These are phyloP conservation scores for Drosophila elegans DNA, from an alignment of 1,140 invertebrate genomes.

Conservation along the genomic window DNA sequence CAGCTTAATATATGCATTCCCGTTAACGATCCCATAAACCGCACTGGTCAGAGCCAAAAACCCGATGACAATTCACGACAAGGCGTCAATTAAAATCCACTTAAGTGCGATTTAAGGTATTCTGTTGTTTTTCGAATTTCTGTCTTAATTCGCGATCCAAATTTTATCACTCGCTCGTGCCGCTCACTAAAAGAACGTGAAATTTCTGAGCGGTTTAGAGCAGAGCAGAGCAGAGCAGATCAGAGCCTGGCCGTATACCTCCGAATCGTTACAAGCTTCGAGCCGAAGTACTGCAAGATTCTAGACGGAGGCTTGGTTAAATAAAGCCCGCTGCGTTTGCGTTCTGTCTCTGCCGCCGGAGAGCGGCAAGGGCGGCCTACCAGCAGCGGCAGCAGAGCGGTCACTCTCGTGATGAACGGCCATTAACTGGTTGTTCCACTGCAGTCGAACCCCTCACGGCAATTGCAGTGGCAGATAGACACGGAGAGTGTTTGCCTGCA, in stretches of 20 bases:
- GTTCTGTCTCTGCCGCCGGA: constrained; percentile 27
- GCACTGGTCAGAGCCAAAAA: constrained; percentile 15
- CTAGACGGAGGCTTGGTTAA: constrained; percentile 77
- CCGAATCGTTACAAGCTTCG: constrained; percentile 71
- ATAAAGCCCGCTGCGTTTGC: constrained; percentile 53
- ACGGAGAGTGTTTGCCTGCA: constrained; percentile 36
- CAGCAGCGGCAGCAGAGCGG: constrained; percentile 25
- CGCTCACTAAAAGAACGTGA: constrained; percentile 56
- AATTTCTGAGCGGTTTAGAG: constrained; percentile 42
- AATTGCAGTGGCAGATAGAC: constrained; percentile 44
- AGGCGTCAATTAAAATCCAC: constrained; percentile 52
- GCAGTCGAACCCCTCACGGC: constrained; percentile 38
- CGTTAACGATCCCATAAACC: constrained; percentile 32
- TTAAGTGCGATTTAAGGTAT: constrained; percentile 34
- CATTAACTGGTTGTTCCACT: constrained; percentile 48
- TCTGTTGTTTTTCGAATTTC: constrained; percentile 31
- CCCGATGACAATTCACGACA: constrained; percentile 35
- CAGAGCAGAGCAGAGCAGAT: not conserved
- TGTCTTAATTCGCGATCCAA: constrained; percentile 32
- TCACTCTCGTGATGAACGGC: constrained; percentile 60
- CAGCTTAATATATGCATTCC: constrained; percentile 17
- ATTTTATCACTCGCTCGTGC: constrained; percentile 24
- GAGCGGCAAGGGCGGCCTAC: constrained; percentile 21
- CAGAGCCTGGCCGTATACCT: constrained; percentile 27
- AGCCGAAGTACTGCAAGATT: constrained; percentile 66